Base-by-base conservation (phyloP, 2,888 invertebrate genomes). In the Chalcosyrphus nemorum region DNA sequence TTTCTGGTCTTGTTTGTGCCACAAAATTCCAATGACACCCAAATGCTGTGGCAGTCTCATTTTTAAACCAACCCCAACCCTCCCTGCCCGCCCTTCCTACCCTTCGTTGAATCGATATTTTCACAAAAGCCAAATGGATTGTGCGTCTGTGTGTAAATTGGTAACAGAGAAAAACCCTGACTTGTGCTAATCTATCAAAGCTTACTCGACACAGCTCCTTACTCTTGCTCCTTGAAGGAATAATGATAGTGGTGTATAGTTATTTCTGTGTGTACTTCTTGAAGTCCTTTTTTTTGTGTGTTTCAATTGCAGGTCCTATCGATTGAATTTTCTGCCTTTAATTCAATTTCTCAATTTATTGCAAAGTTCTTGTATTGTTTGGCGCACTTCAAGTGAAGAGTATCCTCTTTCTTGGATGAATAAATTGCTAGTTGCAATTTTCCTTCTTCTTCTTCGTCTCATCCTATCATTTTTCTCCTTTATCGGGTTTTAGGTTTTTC, bases 1-100 rank as follows among this genome's bases (percentile, higher is more conserved):
- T 59, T 71, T 54, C 81, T 65, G 76, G 81, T 47, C 52, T 77
- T 76, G 63, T 54, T 76, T 27, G 21, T 65, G 52, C 71, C 71
- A 59, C 71, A 77, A 52, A 76, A 65, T 57, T 70, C 21, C 70
- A 50, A 27, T 29, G 66, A 61, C 52, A 54, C 17, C 21, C 15
- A 43, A 57, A 13, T 19, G 32, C 13, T 68, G 15, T n/a, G n/a
- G 27, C 6, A n/a, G 11, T n/a, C 11, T 15, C 6, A 27, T 27
- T 52, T 52, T 52, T 17, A 38, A 52, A n/a, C 19, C 11, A 2
- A 6, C 38, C 17, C 11, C n/a, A n/a, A n/a, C n/a, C n/a, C n/a
- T n/a, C n/a, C n/a, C n/a, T n/a, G n/a, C n/a, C n/a, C n/a, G n/a
- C n/a, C n/a, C n/a, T n/a, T n/a, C n/a, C n/a, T n/a, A n/a, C n/a